Evolutionary conservation across 2,888 invertebrate genomes (phyloP), one percentile per base, ranked within the genome.

Genomic region (Ferdinandea cuprea): DNA sequence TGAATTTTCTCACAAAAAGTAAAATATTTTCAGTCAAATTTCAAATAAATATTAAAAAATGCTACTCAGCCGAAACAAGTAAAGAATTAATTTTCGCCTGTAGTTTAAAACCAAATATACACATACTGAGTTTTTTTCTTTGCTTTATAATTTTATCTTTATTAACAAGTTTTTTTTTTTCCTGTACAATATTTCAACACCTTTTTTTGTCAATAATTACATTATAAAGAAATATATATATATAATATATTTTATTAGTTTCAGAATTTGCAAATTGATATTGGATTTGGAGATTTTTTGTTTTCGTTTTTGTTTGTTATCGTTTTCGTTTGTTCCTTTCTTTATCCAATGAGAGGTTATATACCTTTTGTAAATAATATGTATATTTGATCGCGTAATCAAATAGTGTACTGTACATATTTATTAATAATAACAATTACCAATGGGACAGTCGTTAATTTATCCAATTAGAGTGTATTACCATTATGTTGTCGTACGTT

Each of bases 51-150:
- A 66, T 13, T 48, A 66, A 54, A 76, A 85, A 76, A 86, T 86
- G 86, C 85, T 86, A 79, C 86, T 85, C 85, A 85, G 85, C 85
- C 83, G 83, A 79, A 86, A 86, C 86, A 86, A 86, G 86, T 86
- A 86, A 86, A 83, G 81, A 85, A 73, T 73, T 69, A 54, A 80
- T 83, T 85, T 83, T 81, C 81, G 72, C 74, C 74, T 66, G 72
- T 80, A 85, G 76, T 77, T 81, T 66, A 71, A 59, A 66, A n/a
- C n/a, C n/a, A n/a, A n/a, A n/a, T n/a, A n/a, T 40, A 58, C 46
- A 72, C 52, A 52, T 52, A 54, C 56, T 52, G 73, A 72, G 74
- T 66, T 66, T 35, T 74, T 9, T 44, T 59, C 63, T 30, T 44
- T 52, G 58, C 65, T 44, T 63, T 28, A 28, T 46, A 65, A n/a